phyloP scores from a whole-genome alignment of 2,113 vertebrate genomes.

The Piprites chloris region DNA sequence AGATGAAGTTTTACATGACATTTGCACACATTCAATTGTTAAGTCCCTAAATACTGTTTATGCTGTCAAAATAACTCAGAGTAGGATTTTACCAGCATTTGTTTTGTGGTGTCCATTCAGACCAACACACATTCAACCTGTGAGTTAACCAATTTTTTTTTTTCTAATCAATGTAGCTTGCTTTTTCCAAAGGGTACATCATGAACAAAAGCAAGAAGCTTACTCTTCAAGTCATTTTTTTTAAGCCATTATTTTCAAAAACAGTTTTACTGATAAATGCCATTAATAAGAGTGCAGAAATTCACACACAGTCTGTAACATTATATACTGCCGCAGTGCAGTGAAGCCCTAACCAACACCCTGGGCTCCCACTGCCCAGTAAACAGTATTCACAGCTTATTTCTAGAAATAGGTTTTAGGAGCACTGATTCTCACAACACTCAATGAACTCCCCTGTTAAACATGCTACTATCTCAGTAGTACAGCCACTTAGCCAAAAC shows the following conservation, averaged over 20 bases:
- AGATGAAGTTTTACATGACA: not conserved
- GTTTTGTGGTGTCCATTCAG: not conserved
- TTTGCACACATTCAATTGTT: not conserved
- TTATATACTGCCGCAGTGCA: not conserved
- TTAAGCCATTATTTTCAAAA: not conserved
- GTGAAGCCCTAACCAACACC: not conserved
- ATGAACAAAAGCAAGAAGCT: not conserved
- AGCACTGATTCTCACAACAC: not conserved
- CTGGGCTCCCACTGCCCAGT: not conserved
- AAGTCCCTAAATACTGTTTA: not conserved
- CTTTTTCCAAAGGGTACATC: not conserved
- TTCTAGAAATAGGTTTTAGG: not conserved
- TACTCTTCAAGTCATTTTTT: not conserved
- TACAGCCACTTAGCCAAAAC: not conserved
- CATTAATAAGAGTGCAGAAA: not conserved
- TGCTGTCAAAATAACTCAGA: not conserved
- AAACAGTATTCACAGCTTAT: not conserved
- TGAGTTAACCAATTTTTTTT: not conserved
- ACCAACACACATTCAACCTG: not conserved
- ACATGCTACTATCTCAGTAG: not conserved
- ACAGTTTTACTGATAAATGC: not conserved
- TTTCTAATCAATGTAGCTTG: not conserved
- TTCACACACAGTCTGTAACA: not conserved
- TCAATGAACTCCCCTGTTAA: not conserved
- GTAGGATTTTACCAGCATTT: not conserved